A percentile compares a stretch with the other conserved stretches of the same genome.
phyloP scores from a whole-genome alignment of 1,140 invertebrate genomes.

The Dendrolimus kikuchii region DNA sequence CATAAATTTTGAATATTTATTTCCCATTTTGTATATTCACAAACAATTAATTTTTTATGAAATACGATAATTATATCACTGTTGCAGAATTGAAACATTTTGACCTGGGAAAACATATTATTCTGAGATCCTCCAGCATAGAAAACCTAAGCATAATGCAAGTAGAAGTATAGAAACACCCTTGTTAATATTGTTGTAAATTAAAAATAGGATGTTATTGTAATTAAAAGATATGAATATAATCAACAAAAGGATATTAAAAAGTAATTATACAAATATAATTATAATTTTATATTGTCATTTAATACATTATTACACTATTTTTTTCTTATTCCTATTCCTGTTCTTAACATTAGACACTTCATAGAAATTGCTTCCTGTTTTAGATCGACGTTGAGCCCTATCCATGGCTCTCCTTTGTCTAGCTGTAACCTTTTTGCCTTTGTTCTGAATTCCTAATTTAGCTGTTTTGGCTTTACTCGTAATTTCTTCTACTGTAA shows the following conservation, averaged over 20 bases:
- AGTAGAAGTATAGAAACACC: too few relatives aligned
- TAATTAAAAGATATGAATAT: neutral
- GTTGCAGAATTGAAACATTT: too few relatives aligned
- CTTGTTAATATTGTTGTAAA: too few relatives aligned
- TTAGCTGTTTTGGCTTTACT: conserved; percentile 35
- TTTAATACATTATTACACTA: conserved; percentile 20
- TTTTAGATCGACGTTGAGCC: conserved; percentile 85
- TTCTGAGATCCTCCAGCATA: too few relatives aligned
- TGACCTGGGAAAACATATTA: too few relatives aligned
- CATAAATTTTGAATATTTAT: too few relatives aligned
- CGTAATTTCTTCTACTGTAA: conserved; percentile 70
- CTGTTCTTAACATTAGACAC: conserved; percentile 94
- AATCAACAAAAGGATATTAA: neutral
- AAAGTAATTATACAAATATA: conserved; percentile 1
- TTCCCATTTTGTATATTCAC: too few relatives aligned
- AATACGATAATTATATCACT: too few relatives aligned
- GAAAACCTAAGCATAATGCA: too few relatives aligned
- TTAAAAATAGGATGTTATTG: too few relatives aligned
- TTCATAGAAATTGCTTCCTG: conserved; percentile 95
- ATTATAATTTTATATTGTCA: conserved; percentile 5
- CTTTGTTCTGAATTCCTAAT: conserved; percentile 22
- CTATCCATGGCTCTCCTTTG: conserved; percentile 83
- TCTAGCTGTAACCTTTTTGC: conserved; percentile 81
- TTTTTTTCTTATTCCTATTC: conserved; percentile 78
- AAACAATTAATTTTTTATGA: too few relatives aligned